A percentile compares a stretch with the other conserved stretches of the same genome.
Conservation (phyloP, 1,140 invertebrate genomes). For the Aphaenogaster rudis region DNA sequence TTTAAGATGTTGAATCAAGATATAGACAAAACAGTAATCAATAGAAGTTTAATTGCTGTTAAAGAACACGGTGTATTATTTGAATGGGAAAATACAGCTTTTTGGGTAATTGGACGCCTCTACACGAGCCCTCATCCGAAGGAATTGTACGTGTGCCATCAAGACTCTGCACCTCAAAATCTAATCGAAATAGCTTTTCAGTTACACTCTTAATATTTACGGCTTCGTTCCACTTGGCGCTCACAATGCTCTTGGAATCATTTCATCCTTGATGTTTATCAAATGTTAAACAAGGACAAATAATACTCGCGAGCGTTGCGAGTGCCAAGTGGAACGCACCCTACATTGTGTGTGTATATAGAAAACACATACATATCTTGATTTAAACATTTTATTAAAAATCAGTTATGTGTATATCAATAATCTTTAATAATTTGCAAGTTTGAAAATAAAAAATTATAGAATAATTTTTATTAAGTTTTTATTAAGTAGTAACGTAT, state of each 20-base stretch:
- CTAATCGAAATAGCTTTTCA: constrained; percentile 93
- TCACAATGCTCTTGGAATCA: no score
- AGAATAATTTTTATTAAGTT: constrained; percentile 18
- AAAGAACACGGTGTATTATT: constrained; percentile 92
- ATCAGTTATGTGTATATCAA: neutral
- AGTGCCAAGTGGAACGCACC: no score
- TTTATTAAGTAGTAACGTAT: constrained; percentile 20
- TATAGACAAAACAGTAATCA: constrained; percentile 88
- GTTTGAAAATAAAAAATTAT: neutral
- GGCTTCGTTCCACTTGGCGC: no score
- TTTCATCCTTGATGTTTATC: no score
- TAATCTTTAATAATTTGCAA: constrained; percentile 2
- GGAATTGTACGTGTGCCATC: constrained; percentile 93
- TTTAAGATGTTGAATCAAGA: constrained; percentile 89
- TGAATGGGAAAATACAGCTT: constrained; percentile 85
- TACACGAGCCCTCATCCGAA: constrained; percentile 91
- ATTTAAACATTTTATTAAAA: constrained; percentile 23
- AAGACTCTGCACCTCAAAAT: constrained; percentile 93
- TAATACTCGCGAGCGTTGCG: no score
- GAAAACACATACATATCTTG: neutral
- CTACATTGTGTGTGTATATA: neutral
- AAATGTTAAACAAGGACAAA: no score
- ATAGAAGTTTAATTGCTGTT: constrained; percentile 92
- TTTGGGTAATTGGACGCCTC: constrained; percentile 88
- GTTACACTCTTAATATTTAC: constrained; percentile 80